These are phyloP conservation scores for Lepetodrilus schrolli DNA, from an alignment of 2,888 invertebrate species.

Conservation along the genomic window DNA sequence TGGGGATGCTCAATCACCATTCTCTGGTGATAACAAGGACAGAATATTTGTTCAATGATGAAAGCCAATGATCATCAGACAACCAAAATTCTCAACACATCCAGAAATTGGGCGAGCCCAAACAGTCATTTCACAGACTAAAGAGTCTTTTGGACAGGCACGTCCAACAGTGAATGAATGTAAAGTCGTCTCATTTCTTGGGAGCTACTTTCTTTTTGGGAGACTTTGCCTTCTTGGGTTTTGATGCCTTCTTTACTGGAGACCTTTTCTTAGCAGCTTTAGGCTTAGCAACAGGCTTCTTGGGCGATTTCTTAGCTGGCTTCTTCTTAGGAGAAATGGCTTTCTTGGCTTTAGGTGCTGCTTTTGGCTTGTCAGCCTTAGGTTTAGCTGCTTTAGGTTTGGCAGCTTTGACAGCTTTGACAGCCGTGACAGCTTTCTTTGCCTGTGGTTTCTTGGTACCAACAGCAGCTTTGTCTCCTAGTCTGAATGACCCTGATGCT, in stretches of 20 bases:
- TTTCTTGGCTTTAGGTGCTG: constrained; percentile 43
- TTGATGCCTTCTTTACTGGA: constrained; percentile 44
- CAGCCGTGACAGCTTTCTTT: constrained; percentile 44
- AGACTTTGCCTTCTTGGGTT: constrained; percentile 40
- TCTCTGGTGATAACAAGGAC: no score
- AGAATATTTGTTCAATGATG: no score
- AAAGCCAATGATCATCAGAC: no score
- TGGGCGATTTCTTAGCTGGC: constrained; percentile 41
- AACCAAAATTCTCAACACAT: no score
- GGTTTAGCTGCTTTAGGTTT: constrained; percentile 40
- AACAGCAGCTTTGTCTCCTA: constrained; percentile 48
- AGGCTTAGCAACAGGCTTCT: constrained; percentile 42
- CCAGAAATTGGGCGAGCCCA: not conserved
- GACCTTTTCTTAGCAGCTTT: constrained; percentile 40
- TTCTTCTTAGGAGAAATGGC: constrained; percentile 46
- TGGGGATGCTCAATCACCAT: no score
- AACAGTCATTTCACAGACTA: no score
- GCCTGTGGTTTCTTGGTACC: constrained; percentile 40
- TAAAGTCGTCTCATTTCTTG: constrained; percentile 40
- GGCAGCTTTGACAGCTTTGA: constrained; percentile 45
- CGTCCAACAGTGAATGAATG: no score
- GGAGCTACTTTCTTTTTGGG: constrained; percentile 45
- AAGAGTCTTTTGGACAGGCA: no score
- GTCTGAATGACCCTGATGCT: constrained; percentile 68
- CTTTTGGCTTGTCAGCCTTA: constrained; percentile 33